These are phyloP conservation scores for Drosophila meridiana DNA, from an alignment of 2,888 invertebrate species.

Conservation along the genomic window DNA sequence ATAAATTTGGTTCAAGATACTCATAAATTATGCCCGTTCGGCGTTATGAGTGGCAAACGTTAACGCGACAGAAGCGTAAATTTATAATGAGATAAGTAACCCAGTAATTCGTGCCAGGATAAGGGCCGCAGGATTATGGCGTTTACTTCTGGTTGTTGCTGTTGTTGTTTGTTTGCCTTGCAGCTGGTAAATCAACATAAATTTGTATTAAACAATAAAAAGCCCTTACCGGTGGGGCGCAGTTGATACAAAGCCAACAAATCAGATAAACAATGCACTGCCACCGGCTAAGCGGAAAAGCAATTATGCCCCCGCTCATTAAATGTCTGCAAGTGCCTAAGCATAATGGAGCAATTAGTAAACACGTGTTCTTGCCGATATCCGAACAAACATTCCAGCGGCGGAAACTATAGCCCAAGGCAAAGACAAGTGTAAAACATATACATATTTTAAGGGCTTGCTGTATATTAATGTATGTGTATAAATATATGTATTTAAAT, in stretches of 20 bases:
- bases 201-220: constrained; percentile 40
- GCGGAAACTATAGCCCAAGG: not conserved
- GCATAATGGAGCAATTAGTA: constrained; percentile 6
- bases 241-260: constrained; percentile 15
- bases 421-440: not conserved
- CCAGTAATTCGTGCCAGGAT: constrained; percentile 37
- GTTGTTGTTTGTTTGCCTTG: constrained; percentile 25
- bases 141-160: not conserved
- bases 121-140: constrained; percentile 39
- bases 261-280: constrained; percentile 13
- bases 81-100: constrained; percentile 60
- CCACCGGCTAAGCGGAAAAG: constrained; percentile 11
- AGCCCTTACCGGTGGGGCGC: not conserved
- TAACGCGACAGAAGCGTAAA: constrained; percentile 48
- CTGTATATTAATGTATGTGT: not conserved
- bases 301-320: constrained; percentile 5
- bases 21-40: constrained; percentile 56
- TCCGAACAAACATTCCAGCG: not conserved
- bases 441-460: not conserved
- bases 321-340: not conserved
- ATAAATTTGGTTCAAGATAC: constrained; percentile 65
- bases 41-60: constrained; percentile 39
- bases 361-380: constrained; percentile 1
- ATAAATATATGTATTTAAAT: not conserved
- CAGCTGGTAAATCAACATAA: constrained; percentile 34